Evolutionary conservation across 2,797 vertebrate genomes (phyloP).

Genomic region (Hipposideros larvatus): DNA sequence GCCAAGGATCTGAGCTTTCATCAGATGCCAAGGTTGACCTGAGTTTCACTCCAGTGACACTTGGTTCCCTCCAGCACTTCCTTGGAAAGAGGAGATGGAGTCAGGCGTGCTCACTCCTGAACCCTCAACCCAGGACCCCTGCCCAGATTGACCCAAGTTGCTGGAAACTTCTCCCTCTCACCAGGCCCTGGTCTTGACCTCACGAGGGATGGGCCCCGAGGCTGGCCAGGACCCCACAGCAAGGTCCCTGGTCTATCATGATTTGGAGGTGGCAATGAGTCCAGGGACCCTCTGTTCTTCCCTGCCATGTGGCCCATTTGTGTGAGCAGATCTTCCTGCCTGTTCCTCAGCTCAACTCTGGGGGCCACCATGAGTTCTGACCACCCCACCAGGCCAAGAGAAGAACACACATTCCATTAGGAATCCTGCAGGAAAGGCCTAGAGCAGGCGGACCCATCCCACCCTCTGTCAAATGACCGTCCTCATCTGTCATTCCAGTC

Average conservation of each 20-base stretch:
- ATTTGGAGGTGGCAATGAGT: not conserved
- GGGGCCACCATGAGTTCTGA: not conserved
- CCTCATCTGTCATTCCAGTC: not conserved
- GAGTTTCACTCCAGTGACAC: not conserved
- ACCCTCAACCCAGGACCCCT: no score
- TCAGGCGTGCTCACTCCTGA: not conserved
- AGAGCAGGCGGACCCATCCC: not conserved
- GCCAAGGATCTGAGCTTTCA: not conserved
- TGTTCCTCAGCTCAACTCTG: not conserved
- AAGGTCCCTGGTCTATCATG: not conserved
- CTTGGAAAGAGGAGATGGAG: not conserved
- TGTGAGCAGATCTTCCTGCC: not conserved
- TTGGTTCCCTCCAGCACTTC: not conserved
- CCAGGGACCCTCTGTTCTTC: no score
- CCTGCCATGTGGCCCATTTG: rapidly evolving
- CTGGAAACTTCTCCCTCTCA: not conserved
- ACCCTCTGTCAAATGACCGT: not conserved
- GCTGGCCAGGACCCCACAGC: not conserved
- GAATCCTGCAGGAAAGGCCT: not conserved
- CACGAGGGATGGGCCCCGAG: rapidly evolving
- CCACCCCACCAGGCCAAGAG: not conserved
- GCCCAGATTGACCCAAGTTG: not conserved
- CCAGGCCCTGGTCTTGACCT: not conserved
- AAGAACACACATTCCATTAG: no score
- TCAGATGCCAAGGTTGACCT: no score